Base-by-base conservation (phyloP, 2,888 invertebrate species). In the Calameuta pallipes region DNA sequence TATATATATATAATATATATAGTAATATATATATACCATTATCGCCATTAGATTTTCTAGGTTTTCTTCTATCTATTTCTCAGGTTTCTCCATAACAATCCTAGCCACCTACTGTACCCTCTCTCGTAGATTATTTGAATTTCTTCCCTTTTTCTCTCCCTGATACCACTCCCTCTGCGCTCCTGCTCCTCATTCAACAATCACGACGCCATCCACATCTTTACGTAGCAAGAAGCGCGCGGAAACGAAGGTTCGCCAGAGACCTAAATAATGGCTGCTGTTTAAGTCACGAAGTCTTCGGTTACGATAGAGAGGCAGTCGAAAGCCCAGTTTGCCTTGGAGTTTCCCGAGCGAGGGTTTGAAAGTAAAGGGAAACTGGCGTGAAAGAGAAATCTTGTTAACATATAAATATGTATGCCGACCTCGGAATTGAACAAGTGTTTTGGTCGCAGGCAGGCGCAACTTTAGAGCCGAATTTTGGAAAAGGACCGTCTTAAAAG, bases 301-400 rank as follows among this genome's bases (percentile, higher is more conserved):
- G 31, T 71, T 71, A 34, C 34, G 23, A 31, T 9, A 31, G 71
- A 33, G 71, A 34, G 13, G 11, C 71, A 23, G 71, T 23, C 11
- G 68, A n/a, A 15, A 56, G 4, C 37, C 73, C 75, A 69, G 56
- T 56, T 56, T 56, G 56, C 6, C 56, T 56, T 56, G 15, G 56
- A 56, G 56, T 56, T 56, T 23, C 23, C 56, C 23, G 23, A 23
- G 15, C 15, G 56, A 56, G 56, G 56, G 56, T 23, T 56, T 2
- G 23, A 56, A 74, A 41, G 76, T 77, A 69, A 69, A 30, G 69
- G 69, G 71, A 75, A 80, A 82, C 79, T 77, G 80, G 76, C 78
- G 79, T 80, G 77, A 82, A 80, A 79, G 80, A 76, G 78, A 81
- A 82, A 77, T 80, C 81, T 79, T 81, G 81, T 82, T 81, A 76